Percentiles rank a stretch among this genome's conserved stretches.
These are phyloP conservation scores for Syngnathus floridae DNA, from an alignment of 2,113 vertebrate species.

Conservation along the genomic window DNA sequence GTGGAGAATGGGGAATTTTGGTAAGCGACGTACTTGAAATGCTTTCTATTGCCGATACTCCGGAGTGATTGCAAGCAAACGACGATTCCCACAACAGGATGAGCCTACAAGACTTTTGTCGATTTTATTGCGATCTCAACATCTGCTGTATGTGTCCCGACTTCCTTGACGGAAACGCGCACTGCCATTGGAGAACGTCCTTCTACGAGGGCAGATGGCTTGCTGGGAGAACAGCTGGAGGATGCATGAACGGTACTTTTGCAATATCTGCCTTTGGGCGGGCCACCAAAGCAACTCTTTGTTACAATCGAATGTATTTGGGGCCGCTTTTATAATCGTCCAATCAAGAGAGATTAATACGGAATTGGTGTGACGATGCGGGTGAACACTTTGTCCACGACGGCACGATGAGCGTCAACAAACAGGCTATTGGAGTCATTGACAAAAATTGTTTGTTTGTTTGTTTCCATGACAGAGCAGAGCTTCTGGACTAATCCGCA, in stretches of 20 bases:
- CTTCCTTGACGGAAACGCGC: constrained; percentile 52
- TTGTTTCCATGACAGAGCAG: constrained; percentile 13
- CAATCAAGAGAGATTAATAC: no score
- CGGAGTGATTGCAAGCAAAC: neutral
- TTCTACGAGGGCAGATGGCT: constrained; percentile 60
- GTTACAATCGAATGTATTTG: no score
- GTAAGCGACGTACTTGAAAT: constrained; percentile 34
- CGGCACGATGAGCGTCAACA: neutral
- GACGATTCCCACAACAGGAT: constrained; percentile 57
- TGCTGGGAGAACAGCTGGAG: constrained; percentile 65
- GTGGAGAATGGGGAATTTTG: constrained; percentile 70
- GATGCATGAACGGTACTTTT: constrained; percentile 47
- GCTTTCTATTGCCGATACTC: neutral
- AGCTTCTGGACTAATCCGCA: constrained; percentile 53
- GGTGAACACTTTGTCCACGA: no score
- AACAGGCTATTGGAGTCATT: neutral
- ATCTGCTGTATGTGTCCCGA: constrained; percentile 59
- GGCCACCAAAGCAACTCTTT: no score
- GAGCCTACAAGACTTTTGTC: constrained; percentile 53
- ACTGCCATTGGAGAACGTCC: constrained; percentile 44
- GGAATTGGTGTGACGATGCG: no score
- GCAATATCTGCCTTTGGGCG: neutral
- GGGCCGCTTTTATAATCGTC: no score
- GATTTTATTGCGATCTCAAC: constrained; percentile 44
- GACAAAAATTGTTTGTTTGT: constrained; percentile 6